phyloP scores from a whole-genome alignment of 35 echinoderm and acorn worm species.

The Ophioderma brevispina region DNA sequence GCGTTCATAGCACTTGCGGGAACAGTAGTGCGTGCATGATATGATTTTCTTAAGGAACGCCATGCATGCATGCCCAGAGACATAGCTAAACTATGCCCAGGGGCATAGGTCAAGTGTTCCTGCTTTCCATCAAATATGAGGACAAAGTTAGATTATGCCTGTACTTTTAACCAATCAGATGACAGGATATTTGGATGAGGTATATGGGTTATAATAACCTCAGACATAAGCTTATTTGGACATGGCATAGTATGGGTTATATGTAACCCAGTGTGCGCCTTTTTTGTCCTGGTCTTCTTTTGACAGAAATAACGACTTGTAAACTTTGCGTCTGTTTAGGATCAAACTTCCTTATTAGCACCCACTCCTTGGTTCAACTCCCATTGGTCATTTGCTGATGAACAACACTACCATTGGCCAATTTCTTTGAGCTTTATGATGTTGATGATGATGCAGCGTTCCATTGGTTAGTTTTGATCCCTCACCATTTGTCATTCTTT shows the following conservation, averaged over 20 bases:
- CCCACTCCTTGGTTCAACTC: background rate
- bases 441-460: background rate
- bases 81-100: too few species aligned
- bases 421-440: background rate
- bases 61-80: too few species aligned
- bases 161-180: too few species aligned
- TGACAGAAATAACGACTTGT: slow-evolving; percentile 73
- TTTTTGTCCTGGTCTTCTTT: slow-evolving; percentile 53
- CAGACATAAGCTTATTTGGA: slow-evolving; percentile 45
- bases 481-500: background rate
- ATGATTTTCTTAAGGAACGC: too few species aligned
- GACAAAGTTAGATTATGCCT: too few species aligned
- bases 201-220: too few species aligned
- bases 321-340: slow-evolving; percentile 69
- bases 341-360: slow-evolving; percentile 43
- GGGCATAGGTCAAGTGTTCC: too few species aligned
- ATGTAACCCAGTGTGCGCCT: slow-evolving; percentile 71
- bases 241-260: slow-evolving; percentile 90
- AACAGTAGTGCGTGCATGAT: too few species aligned
- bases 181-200: too few species aligned
- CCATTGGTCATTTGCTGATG: slow-evolving; percentile 12
- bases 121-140: too few species aligned
- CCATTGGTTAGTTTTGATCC: slow-evolving; percentile 16
- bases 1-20: too few species aligned
- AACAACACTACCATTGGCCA: slow-evolving; percentile 4